phyloP scores from a whole-genome alignment of 2,113 vertebrate species.

The Grus americana region DNA sequence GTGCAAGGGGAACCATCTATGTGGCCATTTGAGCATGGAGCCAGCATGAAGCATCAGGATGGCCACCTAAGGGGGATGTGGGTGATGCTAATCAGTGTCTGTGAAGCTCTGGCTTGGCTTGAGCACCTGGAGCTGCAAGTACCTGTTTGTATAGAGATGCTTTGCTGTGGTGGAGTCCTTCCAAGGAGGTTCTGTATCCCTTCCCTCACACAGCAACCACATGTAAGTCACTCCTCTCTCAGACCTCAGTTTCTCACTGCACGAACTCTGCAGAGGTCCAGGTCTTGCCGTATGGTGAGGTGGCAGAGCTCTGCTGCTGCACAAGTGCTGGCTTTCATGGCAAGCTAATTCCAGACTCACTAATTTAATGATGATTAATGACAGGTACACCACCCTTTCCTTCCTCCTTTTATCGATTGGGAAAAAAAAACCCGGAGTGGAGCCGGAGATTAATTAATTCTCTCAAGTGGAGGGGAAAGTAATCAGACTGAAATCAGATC shows the following conservation, averaged over 20 bases:
- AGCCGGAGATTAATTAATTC: conserved; percentile 71
- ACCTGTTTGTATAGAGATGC: accelerated
- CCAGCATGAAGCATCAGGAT: neutral
- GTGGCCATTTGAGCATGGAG: neutral
- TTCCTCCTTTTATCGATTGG: conserved; percentile 59
- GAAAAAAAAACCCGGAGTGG: conserved; percentile 43
- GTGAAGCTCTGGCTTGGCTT: neutral
- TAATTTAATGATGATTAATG: conserved; percentile 57
- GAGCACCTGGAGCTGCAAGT: neutral
- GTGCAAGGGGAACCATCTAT: neutral
- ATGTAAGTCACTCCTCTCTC: neutral
- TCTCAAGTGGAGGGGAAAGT: conserved; percentile 65
- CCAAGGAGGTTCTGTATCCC: neutral
- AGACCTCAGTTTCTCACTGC: neutral
- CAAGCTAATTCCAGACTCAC: neutral
- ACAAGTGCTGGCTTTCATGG: neutral
- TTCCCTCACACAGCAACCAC: accelerated
- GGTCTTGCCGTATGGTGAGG: accelerated
- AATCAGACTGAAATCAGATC: conserved; percentile 70
- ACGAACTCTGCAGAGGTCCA: neutral
- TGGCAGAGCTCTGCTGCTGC: neutral
- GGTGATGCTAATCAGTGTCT: neutral
- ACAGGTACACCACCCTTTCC: conserved; percentile 23
- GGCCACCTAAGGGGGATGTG: neutral
- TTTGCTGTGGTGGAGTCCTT: neutral